These are phyloP conservation scores for Adelosebastes latens DNA, from an alignment of 2,797 vertebrate genomes.

Conservation along the genomic window DNA sequence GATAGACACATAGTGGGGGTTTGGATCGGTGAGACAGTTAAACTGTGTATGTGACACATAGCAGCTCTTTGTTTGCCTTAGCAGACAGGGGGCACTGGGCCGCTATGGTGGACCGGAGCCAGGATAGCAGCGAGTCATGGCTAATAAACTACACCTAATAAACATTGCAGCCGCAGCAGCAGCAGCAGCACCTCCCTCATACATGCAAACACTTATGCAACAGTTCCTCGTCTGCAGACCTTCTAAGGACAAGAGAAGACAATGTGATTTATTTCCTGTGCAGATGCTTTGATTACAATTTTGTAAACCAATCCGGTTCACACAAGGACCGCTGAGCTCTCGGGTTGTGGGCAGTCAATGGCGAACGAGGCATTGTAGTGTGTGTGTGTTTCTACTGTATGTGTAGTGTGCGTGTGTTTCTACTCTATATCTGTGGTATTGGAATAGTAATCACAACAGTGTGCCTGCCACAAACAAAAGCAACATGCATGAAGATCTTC, in stretches of 20 bases:
- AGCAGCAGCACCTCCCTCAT: slow-evolving; percentile 30
- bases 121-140: slow-evolving; percentile 11
- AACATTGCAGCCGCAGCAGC: slow-evolving; percentile 16
- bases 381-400: neutral
- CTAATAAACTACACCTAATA: slow-evolving; percentile 47
- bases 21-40: slow-evolving; percentile 35
- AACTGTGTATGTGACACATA: slow-evolving; percentile 68
- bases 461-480: neutral
- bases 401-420: too few species aligned
- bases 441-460: neutral
- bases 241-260: slow-evolving; percentile 71
- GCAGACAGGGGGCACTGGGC: slow-evolving; percentile 60
- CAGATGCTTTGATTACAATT: slow-evolving; percentile 15
- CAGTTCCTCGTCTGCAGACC: slow-evolving; percentile 46
- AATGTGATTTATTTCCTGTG: slow-evolving; percentile 37
- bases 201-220: slow-evolving; percentile 19
- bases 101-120: slow-evolving; percentile 25
- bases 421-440: neutral
- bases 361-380: neutral
- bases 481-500: neutral
- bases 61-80: slow-evolving; percentile 65
- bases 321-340: slow-evolving; percentile 13
- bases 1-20: slow-evolving; percentile 32
- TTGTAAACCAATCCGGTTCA: slow-evolving; percentile 31
- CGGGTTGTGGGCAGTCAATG: neutral